A percentile compares a stretch with the other conserved stretches of the same genome.
phyloP scores from a whole-genome alignment of 2,113 vertebrate species.

The Tylochromis polylepis region DNA sequence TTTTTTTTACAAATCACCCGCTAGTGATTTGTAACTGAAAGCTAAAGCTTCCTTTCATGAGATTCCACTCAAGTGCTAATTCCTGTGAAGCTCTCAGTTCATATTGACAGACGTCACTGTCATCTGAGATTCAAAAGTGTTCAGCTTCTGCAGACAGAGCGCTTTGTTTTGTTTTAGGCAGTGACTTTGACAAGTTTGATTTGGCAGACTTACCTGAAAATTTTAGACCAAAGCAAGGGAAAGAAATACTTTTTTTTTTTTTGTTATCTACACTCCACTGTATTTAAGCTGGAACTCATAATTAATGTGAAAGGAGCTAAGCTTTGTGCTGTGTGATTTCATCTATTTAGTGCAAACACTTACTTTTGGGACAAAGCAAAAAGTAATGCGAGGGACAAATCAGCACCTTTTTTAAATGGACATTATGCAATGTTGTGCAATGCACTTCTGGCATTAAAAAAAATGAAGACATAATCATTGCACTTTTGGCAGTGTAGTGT shows the following conservation, averaged over 20 bases:
- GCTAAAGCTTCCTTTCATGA: conserved; percentile 47
- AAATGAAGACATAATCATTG: not conserved
- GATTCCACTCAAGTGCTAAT: conserved; percentile 51
- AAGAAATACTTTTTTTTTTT: not conserved
- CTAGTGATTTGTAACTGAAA: conserved; percentile 47
- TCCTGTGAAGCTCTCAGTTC: conserved; percentile 26
- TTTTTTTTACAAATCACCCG: not conserved
- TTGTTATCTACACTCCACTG: not conserved
- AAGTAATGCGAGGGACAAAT: not conserved
- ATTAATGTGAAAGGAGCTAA: conserved; percentile 1
- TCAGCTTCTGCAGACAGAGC: conserved; percentile 12
- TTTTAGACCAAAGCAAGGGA: not conserved
- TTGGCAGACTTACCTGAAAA: conserved; percentile 12
- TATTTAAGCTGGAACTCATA: conserved; percentile 1
- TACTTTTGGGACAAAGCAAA: not conserved
- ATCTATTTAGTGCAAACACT: not conserved
- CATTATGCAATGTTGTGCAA: not conserved
- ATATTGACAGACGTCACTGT: conserved; percentile 42
- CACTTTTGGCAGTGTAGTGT: not conserved
- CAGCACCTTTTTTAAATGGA: not conserved
- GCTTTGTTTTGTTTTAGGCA: conserved; percentile 2
- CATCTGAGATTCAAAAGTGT: conserved; percentile 30
- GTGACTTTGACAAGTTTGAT: conserved; percentile 35
- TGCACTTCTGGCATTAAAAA: not conserved
- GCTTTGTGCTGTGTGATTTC: not conserved